A percentile compares a stretch with the other conserved stretches of the same genome.
Evolutionary conservation across 2,113 vertebrate species (phyloP).

Genomic region (Perccottus glenii): DNA sequence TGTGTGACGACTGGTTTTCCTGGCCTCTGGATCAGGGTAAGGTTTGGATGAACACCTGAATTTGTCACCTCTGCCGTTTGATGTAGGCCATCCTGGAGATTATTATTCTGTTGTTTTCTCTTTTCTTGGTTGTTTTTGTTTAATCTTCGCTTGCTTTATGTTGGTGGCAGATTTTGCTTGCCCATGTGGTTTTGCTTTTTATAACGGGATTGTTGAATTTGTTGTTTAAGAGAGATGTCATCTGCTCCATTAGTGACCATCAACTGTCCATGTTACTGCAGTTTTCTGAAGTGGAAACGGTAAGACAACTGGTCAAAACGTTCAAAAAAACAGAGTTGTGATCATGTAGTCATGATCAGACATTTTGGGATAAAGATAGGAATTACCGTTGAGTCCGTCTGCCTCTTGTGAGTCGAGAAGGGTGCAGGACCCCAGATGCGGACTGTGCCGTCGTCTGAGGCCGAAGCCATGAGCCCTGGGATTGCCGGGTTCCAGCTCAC

Average conservation of each 20-base stretch:
- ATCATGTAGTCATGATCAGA: background rate
- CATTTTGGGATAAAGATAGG: background rate
- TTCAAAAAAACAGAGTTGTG: background rate
- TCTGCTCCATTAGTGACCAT: conserved; percentile 90
- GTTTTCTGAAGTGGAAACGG: conserved; percentile 84
- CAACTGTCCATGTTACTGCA: conserved; percentile 99
- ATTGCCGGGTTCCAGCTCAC: conserved; percentile 99
- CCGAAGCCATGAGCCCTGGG: conserved; percentile 97
- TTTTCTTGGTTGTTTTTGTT: conserved; percentile 48
- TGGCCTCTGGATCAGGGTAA: conserved; percentile 47
- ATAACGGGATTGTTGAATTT: conserved; percentile 61
- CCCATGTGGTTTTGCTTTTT: conserved; percentile 43
- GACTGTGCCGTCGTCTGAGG: conserved; percentile 97
- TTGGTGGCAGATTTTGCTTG: conserved; percentile 45
- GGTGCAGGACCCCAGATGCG: conserved; percentile 98
- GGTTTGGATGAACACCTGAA: conserved; percentile 50
- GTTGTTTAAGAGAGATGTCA: conserved; percentile 81
- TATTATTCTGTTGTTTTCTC: conserved; percentile 51
- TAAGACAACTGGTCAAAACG: background rate
- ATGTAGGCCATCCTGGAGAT: conserved; percentile 48
- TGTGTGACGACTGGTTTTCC: conserved; percentile 46
- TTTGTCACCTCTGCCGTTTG: conserved; percentile 50
- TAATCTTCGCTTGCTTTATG: conserved; percentile 50
- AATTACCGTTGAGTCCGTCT: conserved; percentile 84
- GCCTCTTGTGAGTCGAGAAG: conserved; percentile 91